Evolutionary conservation across 2,888 invertebrate genomes (phyloP).

Genomic region (Mayetiola destructor): DNA sequence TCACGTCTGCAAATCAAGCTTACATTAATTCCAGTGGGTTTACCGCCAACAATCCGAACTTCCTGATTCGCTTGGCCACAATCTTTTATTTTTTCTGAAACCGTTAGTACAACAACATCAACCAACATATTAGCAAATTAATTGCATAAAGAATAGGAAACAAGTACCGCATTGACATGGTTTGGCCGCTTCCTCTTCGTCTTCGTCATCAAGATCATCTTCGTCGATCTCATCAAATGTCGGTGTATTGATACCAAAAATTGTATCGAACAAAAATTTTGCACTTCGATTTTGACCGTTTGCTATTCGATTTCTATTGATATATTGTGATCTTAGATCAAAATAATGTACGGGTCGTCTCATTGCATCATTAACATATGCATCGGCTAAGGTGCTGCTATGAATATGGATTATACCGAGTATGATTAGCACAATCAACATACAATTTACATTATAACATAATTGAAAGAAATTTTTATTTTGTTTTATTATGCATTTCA

Average conservation of each 20-base stretch:
- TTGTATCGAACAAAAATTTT: constrained; percentile 56
- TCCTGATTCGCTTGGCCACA: constrained; percentile 74
- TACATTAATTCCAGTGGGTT: constrained; percentile 58
- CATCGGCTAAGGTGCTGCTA: too few species aligned
- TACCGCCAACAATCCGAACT: constrained; percentile 73
- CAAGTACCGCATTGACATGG: constrained; percentile 67
- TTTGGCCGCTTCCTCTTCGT: constrained; percentile 41
- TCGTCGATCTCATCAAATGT: constrained; percentile 24
- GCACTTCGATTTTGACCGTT: constrained; percentile 36
- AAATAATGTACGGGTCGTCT: too few species aligned
- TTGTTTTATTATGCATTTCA: too few species aligned
- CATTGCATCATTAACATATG: too few species aligned
- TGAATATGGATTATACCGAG: too few species aligned
- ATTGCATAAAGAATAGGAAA: too few species aligned
- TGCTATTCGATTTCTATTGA: background rate
- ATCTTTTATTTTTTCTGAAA: constrained; percentile 37
- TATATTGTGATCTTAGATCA: too few species aligned
- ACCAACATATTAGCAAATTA: background rate
- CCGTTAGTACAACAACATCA: background rate
- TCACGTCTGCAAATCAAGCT: too few species aligned
- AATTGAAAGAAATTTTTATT: too few species aligned
- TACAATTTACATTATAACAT: too few species aligned
- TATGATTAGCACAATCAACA: too few species aligned
- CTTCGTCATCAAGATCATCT: constrained; percentile 44
- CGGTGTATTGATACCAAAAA: constrained; percentile 48